A percentile compares a stretch with the other conserved stretches of the same genome.
These are phyloP conservation scores for Podarcis muralis DNA, from an alignment of 2,113 vertebrate genomes.

Conservation along the genomic window DNA sequence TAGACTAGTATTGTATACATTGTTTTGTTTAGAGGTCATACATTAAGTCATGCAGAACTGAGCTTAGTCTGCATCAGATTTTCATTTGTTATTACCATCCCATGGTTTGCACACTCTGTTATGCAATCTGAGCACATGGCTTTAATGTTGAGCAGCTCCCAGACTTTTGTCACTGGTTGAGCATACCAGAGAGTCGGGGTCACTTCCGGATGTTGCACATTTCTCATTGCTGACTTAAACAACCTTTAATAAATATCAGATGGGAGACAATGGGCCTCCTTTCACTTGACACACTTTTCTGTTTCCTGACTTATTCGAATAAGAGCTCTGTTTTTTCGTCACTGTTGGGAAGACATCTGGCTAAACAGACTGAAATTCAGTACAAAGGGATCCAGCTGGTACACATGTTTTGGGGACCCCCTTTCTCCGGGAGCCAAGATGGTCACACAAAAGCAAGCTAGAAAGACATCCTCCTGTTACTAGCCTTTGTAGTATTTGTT, in stretches of 20 bases:
- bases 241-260: slow-evolving; percentile 76
- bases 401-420: slow-evolving; percentile 75
- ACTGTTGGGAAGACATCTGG: slow-evolving; percentile 85
- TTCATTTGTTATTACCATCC: slow-evolving; percentile 21
- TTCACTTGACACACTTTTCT: slow-evolving; percentile 67
- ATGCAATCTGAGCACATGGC: slow-evolving; percentile 24
- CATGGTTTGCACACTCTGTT: slow-evolving; percentile 5
- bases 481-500: slow-evolving; percentile 80
- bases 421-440: slow-evolving; percentile 72
- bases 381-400: slow-evolving; percentile 84
- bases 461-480: slow-evolving; percentile 75
- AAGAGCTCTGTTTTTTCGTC: slow-evolving; percentile 73
- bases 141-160: slow-evolving; percentile 43
- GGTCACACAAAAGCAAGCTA: slow-evolving; percentile 75
- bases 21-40: not conserved
- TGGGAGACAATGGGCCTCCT: slow-evolving; percentile 59
- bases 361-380: slow-evolving; percentile 82
- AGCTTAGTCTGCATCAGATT: not conserved
- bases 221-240: slow-evolving; percentile 59
- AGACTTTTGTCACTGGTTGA: slow-evolving; percentile 59
- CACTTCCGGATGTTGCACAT: slow-evolving; percentile 55
- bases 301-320: slow-evolving; percentile 71
- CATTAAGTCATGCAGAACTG: slow-evolving; percentile 6
- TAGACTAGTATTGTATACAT: not conserved
- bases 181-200: slow-evolving; percentile 57